Evolutionary conservation across 2,797 vertebrate species (phyloP).

Genomic region (Hybognathus amarus): DNA sequence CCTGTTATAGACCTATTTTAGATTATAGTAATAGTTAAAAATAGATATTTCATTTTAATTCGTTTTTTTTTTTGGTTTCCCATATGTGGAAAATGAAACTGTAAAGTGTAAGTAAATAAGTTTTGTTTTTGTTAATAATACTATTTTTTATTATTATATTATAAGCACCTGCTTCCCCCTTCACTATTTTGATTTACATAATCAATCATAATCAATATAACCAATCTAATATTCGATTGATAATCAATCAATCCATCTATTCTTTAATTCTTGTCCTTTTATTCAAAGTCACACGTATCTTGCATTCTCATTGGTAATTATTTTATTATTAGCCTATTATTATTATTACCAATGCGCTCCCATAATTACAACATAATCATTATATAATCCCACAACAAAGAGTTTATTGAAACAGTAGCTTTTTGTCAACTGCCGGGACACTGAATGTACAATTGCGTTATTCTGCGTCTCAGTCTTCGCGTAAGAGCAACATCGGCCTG

Average conservation of each 20-base stretch:
- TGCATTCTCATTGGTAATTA: slow-evolving; percentile 83
- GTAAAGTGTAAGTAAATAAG: slow-evolving; percentile 40
- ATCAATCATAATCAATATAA: not conserved
- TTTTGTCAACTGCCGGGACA: slow-evolving; percentile 94
- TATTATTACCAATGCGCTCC: slow-evolving; percentile 83
- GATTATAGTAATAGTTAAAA: too few relatives aligned
- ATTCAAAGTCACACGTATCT: slow-evolving; percentile 81
- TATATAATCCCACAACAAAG: slow-evolving; percentile 99
- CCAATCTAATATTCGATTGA: slow-evolving; percentile 23
- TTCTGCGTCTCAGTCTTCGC: slow-evolving; percentile 82
- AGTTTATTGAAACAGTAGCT: slow-evolving; percentile 93
- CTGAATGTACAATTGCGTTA: slow-evolving; percentile 97
- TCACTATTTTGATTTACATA: not conserved
- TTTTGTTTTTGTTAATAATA: not conserved
- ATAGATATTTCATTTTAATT: too few relatives aligned
- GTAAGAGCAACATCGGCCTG: slow-evolving; percentile 66
- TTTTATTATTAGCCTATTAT: slow-evolving; percentile 81
- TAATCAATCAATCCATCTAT: slow-evolving; percentile 90
- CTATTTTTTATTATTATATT: not conserved
- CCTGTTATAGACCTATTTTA: not conserved
- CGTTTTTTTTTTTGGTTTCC: too few relatives aligned
- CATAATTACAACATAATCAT: slow-evolving; percentile 99
- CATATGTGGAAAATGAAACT: slow-evolving; percentile 27
- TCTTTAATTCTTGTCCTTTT: slow-evolving; percentile 75
- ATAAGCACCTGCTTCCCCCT: not conserved